A percentile compares a stretch with the other conserved stretches of the same genome.
Conservation (phyloP, 92 coral and sea anemone species). For the Porites divaricata region DNA sequence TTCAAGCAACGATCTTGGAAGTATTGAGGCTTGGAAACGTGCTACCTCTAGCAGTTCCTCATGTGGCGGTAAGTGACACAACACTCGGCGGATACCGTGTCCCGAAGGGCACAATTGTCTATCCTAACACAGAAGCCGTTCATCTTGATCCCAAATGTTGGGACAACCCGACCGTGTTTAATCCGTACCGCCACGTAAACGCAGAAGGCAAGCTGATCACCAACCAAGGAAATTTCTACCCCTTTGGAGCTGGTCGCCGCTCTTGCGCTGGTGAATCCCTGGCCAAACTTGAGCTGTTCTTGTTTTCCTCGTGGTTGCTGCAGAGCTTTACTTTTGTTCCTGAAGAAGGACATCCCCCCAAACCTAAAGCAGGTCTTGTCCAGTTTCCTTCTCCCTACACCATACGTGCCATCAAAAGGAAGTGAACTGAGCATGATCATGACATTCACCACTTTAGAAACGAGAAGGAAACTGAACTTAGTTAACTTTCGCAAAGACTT, state of each 20-base stretch:
- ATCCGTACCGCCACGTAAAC: slow-evolving; percentile 46
- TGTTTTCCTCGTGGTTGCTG: background rate
- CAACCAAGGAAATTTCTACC: slow-evolving; percentile 44
- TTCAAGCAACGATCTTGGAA: slow-evolving; percentile 41
- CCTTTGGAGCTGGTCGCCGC: slow-evolving; percentile 69
- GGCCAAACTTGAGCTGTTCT: slow-evolving; percentile 22
- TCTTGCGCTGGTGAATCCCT: slow-evolving; percentile 55
- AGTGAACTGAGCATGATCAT: background rate
- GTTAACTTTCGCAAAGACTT: too few relatives aligned
- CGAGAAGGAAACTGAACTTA: too few relatives aligned
- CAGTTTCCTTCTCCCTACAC: background rate
- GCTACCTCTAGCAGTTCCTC: slow-evolving; percentile 18
- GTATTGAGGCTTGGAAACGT: slow-evolving; percentile 39
- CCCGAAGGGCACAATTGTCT: background rate
- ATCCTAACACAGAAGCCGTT: slow-evolving; percentile 2
- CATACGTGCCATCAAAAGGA: background rate
- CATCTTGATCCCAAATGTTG: slow-evolving; percentile 27
- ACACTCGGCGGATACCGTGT: slow-evolving; percentile 16
- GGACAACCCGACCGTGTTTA: slow-evolving; percentile 13
- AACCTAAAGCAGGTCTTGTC: background rate
- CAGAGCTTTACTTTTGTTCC: background rate
- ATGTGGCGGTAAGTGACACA: slow-evolving; percentile 25
- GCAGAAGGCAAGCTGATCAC: slow-evolving; percentile 45
- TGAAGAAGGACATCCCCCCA: background rate
- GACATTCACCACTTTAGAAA: background rate